Evolutionary conservation across 37 sponge, comb jelly and placozoan genomes (phyloP).

Genomic region (Petrosia ficiformis): DNA sequence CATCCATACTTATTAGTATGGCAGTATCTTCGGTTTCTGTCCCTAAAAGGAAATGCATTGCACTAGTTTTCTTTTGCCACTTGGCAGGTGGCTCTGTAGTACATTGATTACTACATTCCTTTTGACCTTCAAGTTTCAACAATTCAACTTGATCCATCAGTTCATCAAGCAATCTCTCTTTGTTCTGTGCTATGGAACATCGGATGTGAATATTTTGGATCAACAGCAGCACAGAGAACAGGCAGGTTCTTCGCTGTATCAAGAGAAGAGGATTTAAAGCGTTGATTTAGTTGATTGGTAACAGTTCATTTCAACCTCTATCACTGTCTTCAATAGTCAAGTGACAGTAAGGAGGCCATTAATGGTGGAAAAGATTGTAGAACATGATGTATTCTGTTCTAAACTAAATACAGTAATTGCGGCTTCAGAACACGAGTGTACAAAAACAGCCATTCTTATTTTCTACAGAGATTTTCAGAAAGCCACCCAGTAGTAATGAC

Average conservation of each 20-base stretch:
- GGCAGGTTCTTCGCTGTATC: constrained; percentile 15
- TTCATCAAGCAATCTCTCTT: constrained; percentile 12
- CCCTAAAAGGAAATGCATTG: constrained; percentile 17
- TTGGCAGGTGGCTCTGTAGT: constrained; percentile 20
- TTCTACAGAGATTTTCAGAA: no score
- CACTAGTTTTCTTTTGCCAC: constrained; percentile 14
- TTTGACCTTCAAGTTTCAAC: neutral
- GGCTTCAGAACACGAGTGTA: no score
- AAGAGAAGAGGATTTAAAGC: constrained; percentile 7
- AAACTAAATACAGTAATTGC: constrained; percentile 24
- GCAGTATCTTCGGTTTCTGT: neutral
- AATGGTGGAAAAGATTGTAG: constrained; percentile 19
- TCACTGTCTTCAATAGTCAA: constrained; percentile 15
- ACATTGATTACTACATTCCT: neutral
- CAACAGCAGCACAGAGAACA: constrained; percentile 38
- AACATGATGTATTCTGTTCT: constrained; percentile 26
- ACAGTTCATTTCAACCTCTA: constrained; percentile 25
- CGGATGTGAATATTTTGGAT: constrained; percentile 20
- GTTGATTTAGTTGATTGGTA: neutral
- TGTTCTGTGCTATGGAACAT: constrained; percentile 13
- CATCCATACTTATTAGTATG: neutral
- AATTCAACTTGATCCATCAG: constrained; percentile 1
- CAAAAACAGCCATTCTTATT: no score
- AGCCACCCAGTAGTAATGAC: no score
- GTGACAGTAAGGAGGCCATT: constrained; percentile 24